Evolutionary conservation across 2,113 vertebrate species (phyloP).

Genomic region (Eonycteris spelaea): DNA sequence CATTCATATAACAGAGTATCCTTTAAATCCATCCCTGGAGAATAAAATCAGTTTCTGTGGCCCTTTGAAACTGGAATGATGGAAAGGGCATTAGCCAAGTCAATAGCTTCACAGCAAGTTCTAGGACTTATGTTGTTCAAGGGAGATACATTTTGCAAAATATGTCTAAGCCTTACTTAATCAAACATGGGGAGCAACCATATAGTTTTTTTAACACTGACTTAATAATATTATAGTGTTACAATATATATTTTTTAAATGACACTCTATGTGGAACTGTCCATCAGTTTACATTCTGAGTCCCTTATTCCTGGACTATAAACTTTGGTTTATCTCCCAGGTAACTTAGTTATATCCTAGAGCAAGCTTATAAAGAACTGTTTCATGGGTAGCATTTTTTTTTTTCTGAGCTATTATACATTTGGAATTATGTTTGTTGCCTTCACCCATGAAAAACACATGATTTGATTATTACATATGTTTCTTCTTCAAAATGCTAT

Average conservation of each 20-base stretch:
- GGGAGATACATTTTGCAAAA: neutral
- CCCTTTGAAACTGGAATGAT: neutral
- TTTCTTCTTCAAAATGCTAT: neutral
- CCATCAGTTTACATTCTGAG: neutral
- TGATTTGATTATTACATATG: neutral
- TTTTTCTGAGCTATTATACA: neutral
- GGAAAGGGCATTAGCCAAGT: neutral
- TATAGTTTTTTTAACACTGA: neutral
- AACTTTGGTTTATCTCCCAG: neutral
- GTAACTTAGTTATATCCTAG: neutral
- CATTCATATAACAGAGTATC: neutral
- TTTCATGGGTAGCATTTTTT: neutral
- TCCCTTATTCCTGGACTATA: neutral
- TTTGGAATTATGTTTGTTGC: neutral
- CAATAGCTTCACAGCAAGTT: neutral
- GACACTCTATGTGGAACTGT: neutral
- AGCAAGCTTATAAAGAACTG: neutral
- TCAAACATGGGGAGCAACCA: neutral
- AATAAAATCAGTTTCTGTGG: neutral
- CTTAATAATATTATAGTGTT: neutral
- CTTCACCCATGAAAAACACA: neutral
- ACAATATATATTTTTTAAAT: neutral
- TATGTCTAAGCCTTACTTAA: neutral
- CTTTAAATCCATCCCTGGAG: neutral
- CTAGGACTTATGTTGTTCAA: neutral